A percentile compares a stretch with the other conserved stretches of the same genome.
phyloP scores from a whole-genome alignment of 2,797 vertebrate species.

The Lagorchestes hirsutus region DNA sequence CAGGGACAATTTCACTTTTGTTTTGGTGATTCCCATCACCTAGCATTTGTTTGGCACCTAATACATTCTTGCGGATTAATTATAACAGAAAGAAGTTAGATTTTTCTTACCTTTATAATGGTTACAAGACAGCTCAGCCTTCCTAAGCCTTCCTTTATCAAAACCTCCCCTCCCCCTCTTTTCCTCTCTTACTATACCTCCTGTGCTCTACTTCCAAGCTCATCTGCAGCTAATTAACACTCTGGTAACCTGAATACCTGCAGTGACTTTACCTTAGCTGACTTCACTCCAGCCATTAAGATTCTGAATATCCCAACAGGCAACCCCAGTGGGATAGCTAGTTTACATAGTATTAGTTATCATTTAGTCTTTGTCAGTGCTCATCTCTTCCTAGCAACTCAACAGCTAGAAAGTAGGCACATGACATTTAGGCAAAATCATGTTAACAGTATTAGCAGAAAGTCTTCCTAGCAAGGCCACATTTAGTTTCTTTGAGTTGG shows the following conservation, averaged over 20 bases:
- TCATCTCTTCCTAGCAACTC: neutral
- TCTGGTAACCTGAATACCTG: neutral
- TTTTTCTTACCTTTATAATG: neutral
- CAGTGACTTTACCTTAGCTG: neutral
- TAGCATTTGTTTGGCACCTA: neutral
- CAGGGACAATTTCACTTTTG: neutral
- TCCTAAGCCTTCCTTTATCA: constrained; percentile 7
- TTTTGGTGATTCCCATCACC: neutral
- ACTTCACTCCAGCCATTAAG: neutral
- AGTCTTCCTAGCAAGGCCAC: neutral
- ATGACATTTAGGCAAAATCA: neutral
- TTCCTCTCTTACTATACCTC: neutral
- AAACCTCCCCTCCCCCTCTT: neutral
- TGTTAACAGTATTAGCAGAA: neutral
- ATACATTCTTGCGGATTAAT: neutral
- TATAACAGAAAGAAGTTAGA: neutral
- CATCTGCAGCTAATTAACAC: neutral
- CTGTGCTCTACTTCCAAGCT: neutral
- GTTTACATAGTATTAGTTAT: constrained; percentile 8
- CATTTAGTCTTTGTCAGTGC: neutral
- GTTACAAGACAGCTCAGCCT: constrained; percentile 6
- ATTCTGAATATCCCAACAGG: neutral
- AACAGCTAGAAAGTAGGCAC: neutral
- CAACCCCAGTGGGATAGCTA: neutral
- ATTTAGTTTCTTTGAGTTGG: neutral